phyloP scores from a whole-genome alignment of 2,888 invertebrate species.

The Chymomyza procnemis region DNA sequence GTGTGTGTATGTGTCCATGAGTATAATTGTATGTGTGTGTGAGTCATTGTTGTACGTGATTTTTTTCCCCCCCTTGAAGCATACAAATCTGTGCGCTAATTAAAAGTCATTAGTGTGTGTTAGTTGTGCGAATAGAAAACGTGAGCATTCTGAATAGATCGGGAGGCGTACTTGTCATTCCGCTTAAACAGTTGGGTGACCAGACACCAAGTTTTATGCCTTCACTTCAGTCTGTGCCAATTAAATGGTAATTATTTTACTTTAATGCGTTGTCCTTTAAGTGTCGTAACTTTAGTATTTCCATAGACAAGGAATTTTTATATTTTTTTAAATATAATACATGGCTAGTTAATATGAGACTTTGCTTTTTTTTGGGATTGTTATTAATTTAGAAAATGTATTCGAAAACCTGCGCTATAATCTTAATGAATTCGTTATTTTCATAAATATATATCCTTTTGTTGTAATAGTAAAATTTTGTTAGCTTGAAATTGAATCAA shows the following conservation, averaged over 20 bases:
- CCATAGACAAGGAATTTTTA: too few relatives aligned
- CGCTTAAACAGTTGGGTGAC: not conserved
- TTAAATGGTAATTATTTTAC: not conserved
- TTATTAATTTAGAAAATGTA: too few relatives aligned
- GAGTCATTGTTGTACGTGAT: not conserved
- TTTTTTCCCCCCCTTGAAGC: not conserved
- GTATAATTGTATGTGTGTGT: not conserved
- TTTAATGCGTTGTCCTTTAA: not conserved
- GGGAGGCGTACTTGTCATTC: not conserved
- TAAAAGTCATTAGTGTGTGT: slow-evolving; percentile 66
- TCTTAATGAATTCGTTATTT: too few relatives aligned
- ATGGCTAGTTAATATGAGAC: too few relatives aligned
- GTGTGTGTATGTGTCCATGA: slow-evolving; percentile 1
- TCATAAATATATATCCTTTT: too few relatives aligned
- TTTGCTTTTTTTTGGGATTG: too few relatives aligned
- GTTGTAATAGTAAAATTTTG: too few relatives aligned
- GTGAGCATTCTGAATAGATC: not conserved
- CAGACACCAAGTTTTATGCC: not conserved
- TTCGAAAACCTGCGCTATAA: too few relatives aligned
- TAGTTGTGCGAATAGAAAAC: slow-evolving; percentile 32
- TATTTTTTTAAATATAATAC: too few relatives aligned
- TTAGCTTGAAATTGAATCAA: too few relatives aligned
- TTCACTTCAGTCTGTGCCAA: not conserved
- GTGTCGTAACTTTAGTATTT: too few relatives aligned
- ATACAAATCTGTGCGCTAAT: slow-evolving; percentile 66